Base-by-base conservation (phyloP, 2,797 vertebrate genomes). In the Megalops cyprinoides region DNA sequence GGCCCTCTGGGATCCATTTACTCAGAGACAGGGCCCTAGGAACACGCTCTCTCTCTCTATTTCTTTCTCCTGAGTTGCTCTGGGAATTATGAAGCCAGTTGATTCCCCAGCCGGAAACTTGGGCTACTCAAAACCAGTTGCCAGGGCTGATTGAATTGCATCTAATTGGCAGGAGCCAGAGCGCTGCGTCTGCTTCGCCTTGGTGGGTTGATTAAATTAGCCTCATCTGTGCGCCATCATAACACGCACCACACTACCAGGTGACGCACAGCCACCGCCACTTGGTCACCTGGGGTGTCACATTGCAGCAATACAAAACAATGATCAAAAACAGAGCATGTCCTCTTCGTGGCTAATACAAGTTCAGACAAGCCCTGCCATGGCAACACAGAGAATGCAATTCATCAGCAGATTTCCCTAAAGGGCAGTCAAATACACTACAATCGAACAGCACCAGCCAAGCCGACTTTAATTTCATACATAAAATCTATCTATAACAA, bases 181-280 rank as follows among this genome's bases (percentile, higher is more conserved):
- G 42, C 44, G 62, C 23, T 37, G 49, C 46, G 23, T 55, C 60
- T 1, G 60, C 60, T 58, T 49, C 20, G 18, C 46, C 18, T 48
- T 76, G 56, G 62, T 2, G 1, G 74, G 69, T 23, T 42, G 56
- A 71, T 76, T 25, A 76, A 76, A 81, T 76, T 67, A 67, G 56
- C 31, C 18, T 44, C 48, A 37, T 71, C 67, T 53, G 3, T 31
- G 12, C 62, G 18, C 51, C 15, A 20, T 37, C 14, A 46, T 10
- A 7, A 34, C 31, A 18, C 18, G 62, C 62, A 37, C 62, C 58
- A 20, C 2, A 15, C 15, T 39, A 34, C 28, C 49, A 37, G 20
- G 74, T 53, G 74, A 76, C 18, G 49, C 48, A 76, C 39, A 73
- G 31, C 18, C 74, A 15, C 18, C 1, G 28, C 51, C 55, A 49